phyloP scores from a whole-genome alignment of 2,113 vertebrate species.

The Sarotherodon lohbergeri region DNA sequence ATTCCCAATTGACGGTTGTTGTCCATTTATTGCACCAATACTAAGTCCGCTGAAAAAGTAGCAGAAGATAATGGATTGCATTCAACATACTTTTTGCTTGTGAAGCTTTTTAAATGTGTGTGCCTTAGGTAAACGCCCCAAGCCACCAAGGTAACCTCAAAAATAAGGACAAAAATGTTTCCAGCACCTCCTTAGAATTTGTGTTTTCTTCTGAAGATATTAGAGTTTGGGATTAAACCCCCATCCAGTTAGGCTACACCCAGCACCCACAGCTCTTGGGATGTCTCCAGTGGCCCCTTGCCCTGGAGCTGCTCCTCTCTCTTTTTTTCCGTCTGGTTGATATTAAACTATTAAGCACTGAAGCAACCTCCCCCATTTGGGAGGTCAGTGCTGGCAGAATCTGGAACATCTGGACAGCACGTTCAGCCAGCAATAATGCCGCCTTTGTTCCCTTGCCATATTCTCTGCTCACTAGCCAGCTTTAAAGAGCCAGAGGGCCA shows the following conservation, averaged over 20 bases:
- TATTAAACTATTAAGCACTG: slow-evolving; percentile 64
- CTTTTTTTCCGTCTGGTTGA: slow-evolving; percentile 20
- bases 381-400: slow-evolving; percentile 65
- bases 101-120: not conserved
- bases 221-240: slow-evolving; percentile 22
- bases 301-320: slow-evolving; percentile 1
- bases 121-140: not conserved
- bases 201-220: not conserved
- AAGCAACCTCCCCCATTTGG: slow-evolving; percentile 42
- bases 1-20: not conserved
- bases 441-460: slow-evolving; percentile 74
- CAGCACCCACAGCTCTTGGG: slow-evolving; percentile 16
- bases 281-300: slow-evolving; percentile 13
- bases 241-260: slow-evolving; percentile 13
- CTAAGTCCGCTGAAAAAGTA: fast-evolving
- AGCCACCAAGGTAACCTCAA: not conserved
- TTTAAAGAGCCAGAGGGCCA: slow-evolving; percentile 56
- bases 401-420: slow-evolving; percentile 81
- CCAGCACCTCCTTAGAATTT: not conserved
- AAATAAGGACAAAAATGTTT: not conserved
- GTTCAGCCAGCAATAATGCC: slow-evolving; percentile 76
- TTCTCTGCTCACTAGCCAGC: slow-evolving; percentile 59
- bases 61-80: not conserved
- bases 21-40: not conserved
- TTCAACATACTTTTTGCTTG: not conserved